Conservation (phyloP, 2,888 invertebrate genomes). For the Tuta absoluta region DNA sequence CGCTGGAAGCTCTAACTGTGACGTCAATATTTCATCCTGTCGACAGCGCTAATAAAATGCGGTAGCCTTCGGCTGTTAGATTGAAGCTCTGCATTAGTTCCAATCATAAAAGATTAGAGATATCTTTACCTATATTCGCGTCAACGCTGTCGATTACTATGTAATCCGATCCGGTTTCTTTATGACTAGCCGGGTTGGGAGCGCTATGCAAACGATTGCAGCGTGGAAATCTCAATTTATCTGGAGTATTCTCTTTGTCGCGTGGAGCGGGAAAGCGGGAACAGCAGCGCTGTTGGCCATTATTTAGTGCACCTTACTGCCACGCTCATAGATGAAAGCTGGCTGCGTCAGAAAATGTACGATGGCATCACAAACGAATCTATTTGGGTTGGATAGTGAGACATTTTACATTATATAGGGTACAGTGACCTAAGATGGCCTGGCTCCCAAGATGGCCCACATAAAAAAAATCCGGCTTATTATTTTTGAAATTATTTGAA, state of each 20-base stretch:
- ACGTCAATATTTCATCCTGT: background rate
- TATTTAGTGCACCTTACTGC: slow-evolving; percentile 56
- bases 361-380: too few species aligned
- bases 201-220: slow-evolving; percentile 12
- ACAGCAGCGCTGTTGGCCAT: slow-evolving; percentile 34
- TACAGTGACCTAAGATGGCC: too few species aligned
- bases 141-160: slow-evolving; percentile 6
- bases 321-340: too few species aligned
- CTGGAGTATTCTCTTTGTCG: slow-evolving; percentile 6
- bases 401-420: too few species aligned
- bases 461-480: too few species aligned
- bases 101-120: background rate
- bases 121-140: background rate
- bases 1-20: background rate
- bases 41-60: slow-evolving; percentile 1
- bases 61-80: background rate
- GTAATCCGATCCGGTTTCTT: slow-evolving; percentile 10
- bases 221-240: slow-evolving; percentile 16
- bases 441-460: too few species aligned
- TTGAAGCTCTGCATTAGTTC: background rate
- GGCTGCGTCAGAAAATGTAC: too few species aligned
- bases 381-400: too few species aligned
- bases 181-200: background rate
- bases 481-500: too few species aligned
- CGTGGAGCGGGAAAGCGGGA: background rate